Percentiles rank a stretch among this genome's conserved stretches.
Conservation (phyloP, 2,888 invertebrate species). For the Tanypteryx hageni region DNA sequence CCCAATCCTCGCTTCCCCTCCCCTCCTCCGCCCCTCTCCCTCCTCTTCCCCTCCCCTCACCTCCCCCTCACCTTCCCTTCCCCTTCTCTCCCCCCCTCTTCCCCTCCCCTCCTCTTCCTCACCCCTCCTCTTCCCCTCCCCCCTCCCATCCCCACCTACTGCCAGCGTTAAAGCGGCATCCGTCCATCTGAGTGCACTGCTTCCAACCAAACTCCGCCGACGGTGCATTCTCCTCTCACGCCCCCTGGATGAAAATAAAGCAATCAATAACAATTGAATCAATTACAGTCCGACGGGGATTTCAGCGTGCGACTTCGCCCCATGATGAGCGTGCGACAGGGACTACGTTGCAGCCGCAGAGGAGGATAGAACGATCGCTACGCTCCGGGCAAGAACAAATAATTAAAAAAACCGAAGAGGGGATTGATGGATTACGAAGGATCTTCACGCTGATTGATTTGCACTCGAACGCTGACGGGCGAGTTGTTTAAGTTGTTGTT, state of each 20-base stretch:
- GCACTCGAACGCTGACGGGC: background rate
- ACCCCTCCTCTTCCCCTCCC: too few relatives aligned
- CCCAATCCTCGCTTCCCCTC: too few relatives aligned
- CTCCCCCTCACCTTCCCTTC: too few relatives aligned
- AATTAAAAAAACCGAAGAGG: background rate
- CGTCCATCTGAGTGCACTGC: background rate
- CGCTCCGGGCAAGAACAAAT: background rate
- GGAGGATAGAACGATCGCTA: background rate
- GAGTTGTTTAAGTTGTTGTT: background rate
- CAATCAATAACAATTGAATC: constrained; percentile 63
- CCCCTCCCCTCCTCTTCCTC: too few relatives aligned
- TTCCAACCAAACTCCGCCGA: background rate
- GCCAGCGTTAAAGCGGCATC: background rate
- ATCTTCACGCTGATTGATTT: background rate
- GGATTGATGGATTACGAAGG: constrained; percentile 13
- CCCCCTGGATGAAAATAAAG: constrained; percentile 61
- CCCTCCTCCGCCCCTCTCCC: too few relatives aligned
- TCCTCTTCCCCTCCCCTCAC: too few relatives aligned
- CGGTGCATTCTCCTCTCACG: constrained; percentile 11
- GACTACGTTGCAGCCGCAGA: background rate
- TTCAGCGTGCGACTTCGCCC: constrained; percentile 6
- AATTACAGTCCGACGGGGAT: constrained; percentile 48
- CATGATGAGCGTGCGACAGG: constrained; percentile 18
- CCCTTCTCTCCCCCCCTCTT: too few relatives aligned
- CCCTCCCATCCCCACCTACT: background rate